Base-by-base conservation (phyloP, 2,113 vertebrate species). In the Dromaius novaehollandiae region DNA sequence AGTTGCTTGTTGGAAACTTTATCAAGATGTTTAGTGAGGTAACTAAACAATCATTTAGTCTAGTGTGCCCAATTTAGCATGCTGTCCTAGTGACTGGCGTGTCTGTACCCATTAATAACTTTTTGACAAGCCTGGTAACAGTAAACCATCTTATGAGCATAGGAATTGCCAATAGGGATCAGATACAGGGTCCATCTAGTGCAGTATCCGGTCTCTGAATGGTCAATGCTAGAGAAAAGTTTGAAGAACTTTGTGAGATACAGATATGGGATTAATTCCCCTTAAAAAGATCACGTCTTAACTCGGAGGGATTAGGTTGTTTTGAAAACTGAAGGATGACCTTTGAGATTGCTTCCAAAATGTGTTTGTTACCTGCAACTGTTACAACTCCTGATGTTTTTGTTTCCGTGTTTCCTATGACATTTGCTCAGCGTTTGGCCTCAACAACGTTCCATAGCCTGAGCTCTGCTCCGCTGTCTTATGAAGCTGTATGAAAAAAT, bases 401-500 rank as follows among this genome's bases (percentile, higher is more conserved):
- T 93, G 30, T 58, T 77, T 32, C 28, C 7, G 11, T 68, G 56
- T 90, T 94, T 82, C 78, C 40, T 38, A 16, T 66, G 63, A 51
- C 25, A 8, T 86, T 91, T 83, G 26, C 44, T 81, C 71, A 17
- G 22, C 65, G 78, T 93, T 80, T 81, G 88, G 21, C 58, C 74
- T 71, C 73, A 51, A 0, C n/a, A 11, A 0, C 5, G 21, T 75
- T 9, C 0, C 0, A 8, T 4, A 44, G 9, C 32, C 30, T 6
- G 61, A 94, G 71, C 55, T 89, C n/a, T 28, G 1, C 21, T 74
- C 13, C 13, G 1, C 20, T 76, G 8, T 55, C 70, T 61, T 32
- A 34, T 8, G 58, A 36, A 16, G 26, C 56, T 32, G 2, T n/a
- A 1, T 38, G 84, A 46, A 64, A 58, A 95, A 83, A 5, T 25